Evolutionary conservation across 2,113 vertebrate species (phyloP).

Genomic region (Cyrtonyx montezumae): DNA sequence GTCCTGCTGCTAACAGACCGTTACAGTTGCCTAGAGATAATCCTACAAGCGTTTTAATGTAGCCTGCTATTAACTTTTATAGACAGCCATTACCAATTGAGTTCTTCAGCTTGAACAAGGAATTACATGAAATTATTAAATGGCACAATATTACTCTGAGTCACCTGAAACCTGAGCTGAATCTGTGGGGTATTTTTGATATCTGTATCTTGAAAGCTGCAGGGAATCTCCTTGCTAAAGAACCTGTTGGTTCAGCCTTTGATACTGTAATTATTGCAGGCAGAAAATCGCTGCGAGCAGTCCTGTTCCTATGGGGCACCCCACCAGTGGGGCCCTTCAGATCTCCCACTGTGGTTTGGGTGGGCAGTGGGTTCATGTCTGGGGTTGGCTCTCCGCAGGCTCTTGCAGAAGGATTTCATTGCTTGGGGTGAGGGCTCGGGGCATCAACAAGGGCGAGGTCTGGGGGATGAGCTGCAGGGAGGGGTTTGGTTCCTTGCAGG

Average conservation of each 20-base stretch:
- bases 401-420: not conserved
- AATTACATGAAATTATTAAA: conserved; percentile 22
- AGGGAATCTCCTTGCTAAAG: conserved; percentile 31
- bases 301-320: not conserved
- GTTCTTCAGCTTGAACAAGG: conserved; percentile 5
- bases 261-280: conserved; percentile 32
- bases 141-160: not conserved
- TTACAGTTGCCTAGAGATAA: conserved; percentile 14
- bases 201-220: conserved; percentile 27
- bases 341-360: accelerated
- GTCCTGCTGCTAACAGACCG: not conserved
- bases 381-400: not conserved
- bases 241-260: conserved; percentile 57
- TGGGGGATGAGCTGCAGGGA: not conserved
- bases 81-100: conserved; percentile 22
- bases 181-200: conserved; percentile 48
- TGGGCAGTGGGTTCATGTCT: not conserved
- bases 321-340: not conserved
- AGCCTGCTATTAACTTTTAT: conserved; percentile 44
- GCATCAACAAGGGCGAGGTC: not conserved
- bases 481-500: not conserved
- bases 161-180: conserved; percentile 20
- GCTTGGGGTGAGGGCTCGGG: not conserved
- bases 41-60: not conserved
- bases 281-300: conserved; percentile 18